These are phyloP conservation scores for Natator depressus DNA, from an alignment of 2,113 vertebrate genomes.

Conservation along the genomic window DNA sequence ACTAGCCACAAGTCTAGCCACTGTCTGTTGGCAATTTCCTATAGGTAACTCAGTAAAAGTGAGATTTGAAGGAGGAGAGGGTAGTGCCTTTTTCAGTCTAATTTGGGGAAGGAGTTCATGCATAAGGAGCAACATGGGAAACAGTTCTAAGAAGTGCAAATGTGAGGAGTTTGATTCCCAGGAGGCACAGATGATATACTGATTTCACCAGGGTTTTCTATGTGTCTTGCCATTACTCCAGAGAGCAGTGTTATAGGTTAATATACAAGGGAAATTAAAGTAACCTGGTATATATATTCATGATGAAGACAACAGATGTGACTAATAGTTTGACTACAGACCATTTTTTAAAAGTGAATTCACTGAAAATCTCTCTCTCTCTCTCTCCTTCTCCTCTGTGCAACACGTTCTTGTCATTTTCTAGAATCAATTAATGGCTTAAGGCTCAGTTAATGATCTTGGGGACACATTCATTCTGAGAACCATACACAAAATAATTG, in stretches of 20 bases:
- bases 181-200: not conserved
- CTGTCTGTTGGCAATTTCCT: not conserved
- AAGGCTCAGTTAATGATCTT: not conserved
- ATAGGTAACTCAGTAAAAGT: not conserved
- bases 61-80: not conserved
- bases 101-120: not conserved
- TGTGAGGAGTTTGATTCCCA: not conserved
- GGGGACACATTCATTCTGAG: not conserved
- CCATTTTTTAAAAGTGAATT: not conserved
- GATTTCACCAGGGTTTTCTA: not conserved
- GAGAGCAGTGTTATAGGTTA: not conserved
- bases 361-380: not conserved
- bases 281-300: not conserved
- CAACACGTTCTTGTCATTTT: not conserved
- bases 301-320: not conserved
- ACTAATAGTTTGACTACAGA: not conserved
- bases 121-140: not conserved
- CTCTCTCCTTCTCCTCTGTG: not conserved
- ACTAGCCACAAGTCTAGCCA: not conserved
- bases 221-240: not conserved
- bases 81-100: not conserved
- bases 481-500: not conserved
- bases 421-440: not conserved
- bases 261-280: conserved; percentile 13
- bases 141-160: not conserved